Conservation (phyloP, 2,797 vertebrate genomes). For the Cottoperca gobio region DNA sequence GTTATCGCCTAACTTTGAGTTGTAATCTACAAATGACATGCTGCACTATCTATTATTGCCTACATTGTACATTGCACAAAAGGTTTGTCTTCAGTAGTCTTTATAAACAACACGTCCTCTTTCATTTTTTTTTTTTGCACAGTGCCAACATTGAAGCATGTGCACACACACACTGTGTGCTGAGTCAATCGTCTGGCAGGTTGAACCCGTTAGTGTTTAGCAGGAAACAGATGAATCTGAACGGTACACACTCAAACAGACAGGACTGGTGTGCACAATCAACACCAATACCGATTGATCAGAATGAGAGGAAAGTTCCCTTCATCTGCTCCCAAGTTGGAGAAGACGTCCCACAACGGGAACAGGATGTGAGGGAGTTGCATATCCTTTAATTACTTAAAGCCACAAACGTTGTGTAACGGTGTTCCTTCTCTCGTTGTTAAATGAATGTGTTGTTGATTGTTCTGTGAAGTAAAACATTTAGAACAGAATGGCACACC, state of each 20-base stretch:
- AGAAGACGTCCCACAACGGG: neutral
- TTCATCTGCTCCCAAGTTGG: neutral
- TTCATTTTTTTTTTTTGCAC: constrained; percentile 10
- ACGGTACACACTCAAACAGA: constrained; percentile 40
- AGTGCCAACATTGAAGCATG: constrained; percentile 5
- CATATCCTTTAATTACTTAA: constrained; percentile 9
- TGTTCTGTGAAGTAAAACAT: neutral
- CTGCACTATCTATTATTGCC: neutral
- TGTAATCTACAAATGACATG: neutral
- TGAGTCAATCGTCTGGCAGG: constrained; percentile 72
- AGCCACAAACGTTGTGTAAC: neutral
- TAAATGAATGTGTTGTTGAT: neutral
- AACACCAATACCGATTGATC: constrained; percentile 49
- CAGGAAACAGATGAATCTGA: constrained; percentile 66
- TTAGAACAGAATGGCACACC: neutral
- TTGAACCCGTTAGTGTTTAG: constrained; percentile 81
- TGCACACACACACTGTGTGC: constrained; percentile 7
- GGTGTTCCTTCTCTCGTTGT: neutral
- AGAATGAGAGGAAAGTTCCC: constrained; percentile 20
- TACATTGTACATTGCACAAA: neutral
- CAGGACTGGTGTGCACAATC: constrained; percentile 32
- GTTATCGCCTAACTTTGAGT: neutral
- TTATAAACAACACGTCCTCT: neutral
- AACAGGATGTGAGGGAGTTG: constrained; percentile 11
- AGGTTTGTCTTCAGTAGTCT: neutral